phyloP scores from a whole-genome alignment of 1,140 invertebrate genomes.

The Trichoplusia ni region DNA sequence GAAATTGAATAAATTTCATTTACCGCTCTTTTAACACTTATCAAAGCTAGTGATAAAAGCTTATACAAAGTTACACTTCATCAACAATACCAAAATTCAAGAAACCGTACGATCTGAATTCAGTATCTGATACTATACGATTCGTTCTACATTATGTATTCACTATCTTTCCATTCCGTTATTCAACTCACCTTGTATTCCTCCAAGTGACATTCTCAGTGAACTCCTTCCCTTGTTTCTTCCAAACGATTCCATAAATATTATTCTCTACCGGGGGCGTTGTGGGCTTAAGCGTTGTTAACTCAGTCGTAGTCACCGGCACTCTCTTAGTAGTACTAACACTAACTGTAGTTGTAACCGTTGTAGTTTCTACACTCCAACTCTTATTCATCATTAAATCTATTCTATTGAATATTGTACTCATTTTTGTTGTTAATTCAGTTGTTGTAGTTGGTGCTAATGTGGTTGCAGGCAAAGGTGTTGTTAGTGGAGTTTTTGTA shows the following conservation, averaged over 20 bases:
- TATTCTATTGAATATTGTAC: slow-evolving; percentile 76
- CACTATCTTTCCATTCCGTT: too few relatives aligned
- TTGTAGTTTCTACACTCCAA: slow-evolving; percentile 77
- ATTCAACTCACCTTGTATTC: slow-evolving; percentile 78
- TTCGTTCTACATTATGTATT: too few relatives aligned
- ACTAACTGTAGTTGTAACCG: slow-evolving; percentile 71
- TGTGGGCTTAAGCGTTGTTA: slow-evolving; percentile 70
- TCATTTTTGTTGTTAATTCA: slow-evolving; percentile 71
- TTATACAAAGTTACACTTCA: too few relatives aligned
- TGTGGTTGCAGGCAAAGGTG: slow-evolving; percentile 49
- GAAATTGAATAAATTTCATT: too few relatives aligned
- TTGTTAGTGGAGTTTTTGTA: slow-evolving; percentile 51
- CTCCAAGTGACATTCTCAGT: slow-evolving; percentile 69
- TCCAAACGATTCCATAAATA: slow-evolving; percentile 76
- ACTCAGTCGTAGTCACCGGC: slow-evolving; percentile 58
- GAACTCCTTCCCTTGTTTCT: slow-evolving; percentile 75
- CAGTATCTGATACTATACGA: too few relatives aligned
- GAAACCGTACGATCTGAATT: too few relatives aligned
- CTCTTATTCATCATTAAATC: slow-evolving; percentile 77
- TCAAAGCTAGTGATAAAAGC: too few relatives aligned
- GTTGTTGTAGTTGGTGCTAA: slow-evolving; percentile 62
- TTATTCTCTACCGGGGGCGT: slow-evolving; percentile 76
- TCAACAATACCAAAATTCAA: too few relatives aligned
- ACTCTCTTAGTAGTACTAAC: slow-evolving; percentile 69
- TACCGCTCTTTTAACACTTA: too few relatives aligned